Conservation (phyloP, 1,140 invertebrate genomes). For the Chymomyza costata region DNA sequence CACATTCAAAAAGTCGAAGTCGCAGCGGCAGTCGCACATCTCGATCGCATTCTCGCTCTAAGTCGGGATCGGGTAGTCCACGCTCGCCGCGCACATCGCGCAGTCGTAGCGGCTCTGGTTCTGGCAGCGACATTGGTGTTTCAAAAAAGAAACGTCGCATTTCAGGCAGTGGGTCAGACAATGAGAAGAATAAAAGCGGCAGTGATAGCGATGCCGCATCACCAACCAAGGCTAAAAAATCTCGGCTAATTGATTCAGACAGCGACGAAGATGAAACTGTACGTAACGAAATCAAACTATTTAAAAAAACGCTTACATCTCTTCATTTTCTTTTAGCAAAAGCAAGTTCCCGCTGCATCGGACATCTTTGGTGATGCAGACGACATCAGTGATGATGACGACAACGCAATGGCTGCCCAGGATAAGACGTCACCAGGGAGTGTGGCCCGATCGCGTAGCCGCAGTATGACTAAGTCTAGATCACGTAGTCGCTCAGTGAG, state of each 20-base stretch:
- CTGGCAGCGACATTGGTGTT: slow-evolving; percentile 69
- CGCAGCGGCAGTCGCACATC: slow-evolving; percentile 44
- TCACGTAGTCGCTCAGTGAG: slow-evolving; percentile 53
- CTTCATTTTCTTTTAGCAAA: slow-evolving; percentile 20
- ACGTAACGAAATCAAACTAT: background rate
- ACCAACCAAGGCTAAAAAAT: slow-evolving; percentile 75
- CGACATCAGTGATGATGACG: slow-evolving; percentile 91
- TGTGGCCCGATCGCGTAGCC: slow-evolving; percentile 34
- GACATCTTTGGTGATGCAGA: slow-evolving; percentile 95
- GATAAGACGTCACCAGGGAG: slow-evolving; percentile 39
- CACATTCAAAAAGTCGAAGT: slow-evolving; percentile 73
- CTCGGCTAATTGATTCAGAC: slow-evolving; percentile 77
- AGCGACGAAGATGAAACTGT: slow-evolving; percentile 70
- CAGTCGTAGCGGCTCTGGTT: slow-evolving; percentile 63
- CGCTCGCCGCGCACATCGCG: slow-evolving; percentile 33
- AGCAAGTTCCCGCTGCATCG: slow-evolving; percentile 77
- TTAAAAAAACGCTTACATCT: no score
- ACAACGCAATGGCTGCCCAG: slow-evolving; percentile 75
- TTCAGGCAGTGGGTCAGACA: slow-evolving; percentile 44
- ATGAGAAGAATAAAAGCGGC: slow-evolving; percentile 37
- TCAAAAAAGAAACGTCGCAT: slow-evolving; percentile 54
- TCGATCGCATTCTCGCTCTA: slow-evolving; percentile 55
- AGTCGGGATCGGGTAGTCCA: slow-evolving; percentile 47
- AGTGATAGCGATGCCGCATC: slow-evolving; percentile 35
- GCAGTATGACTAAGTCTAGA: slow-evolving; percentile 37